Percentiles rank a stretch among this genome's conserved stretches.
Evolutionary conservation across 2,888 invertebrate genomes (phyloP).

Genomic region (Oscheius myriophilus): DNA sequence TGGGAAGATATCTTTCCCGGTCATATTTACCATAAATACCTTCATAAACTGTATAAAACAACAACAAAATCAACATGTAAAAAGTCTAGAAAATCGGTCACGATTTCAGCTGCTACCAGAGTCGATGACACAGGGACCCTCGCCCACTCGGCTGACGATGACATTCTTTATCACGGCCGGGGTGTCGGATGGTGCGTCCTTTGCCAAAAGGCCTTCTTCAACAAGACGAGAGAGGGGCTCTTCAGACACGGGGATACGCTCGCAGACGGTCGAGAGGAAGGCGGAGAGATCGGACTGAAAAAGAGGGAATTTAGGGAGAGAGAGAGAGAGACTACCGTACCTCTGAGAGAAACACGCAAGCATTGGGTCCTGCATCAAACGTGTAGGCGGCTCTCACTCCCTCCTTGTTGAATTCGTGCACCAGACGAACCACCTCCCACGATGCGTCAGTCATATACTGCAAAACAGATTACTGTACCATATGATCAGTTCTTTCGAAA

Average conservation of each 20-base stretch:
- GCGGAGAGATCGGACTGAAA: too few species aligned
- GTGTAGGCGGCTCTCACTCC: conserved; percentile 86
- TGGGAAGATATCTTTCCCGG: too few species aligned
- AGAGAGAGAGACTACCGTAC: conserved; percentile 13
- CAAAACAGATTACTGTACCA: conserved; percentile 9
- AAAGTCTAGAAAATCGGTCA: neutral
- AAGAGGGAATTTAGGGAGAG: too few species aligned
- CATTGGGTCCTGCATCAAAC: conserved; percentile 82
- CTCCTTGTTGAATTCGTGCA: conserved; percentile 83
- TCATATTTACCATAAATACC: too few species aligned
- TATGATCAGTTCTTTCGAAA: too few species aligned
- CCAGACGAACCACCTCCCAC: conserved; percentile 81
- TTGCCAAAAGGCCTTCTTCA: neutral
- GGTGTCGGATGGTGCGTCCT: neutral
- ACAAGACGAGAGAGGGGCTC: too few species aligned
- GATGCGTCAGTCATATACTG: conserved; percentile 90
- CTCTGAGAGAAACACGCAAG: conserved; percentile 47
- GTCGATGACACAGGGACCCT: conserved; percentile 20
- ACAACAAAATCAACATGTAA: neutral
- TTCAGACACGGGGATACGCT: too few species aligned
- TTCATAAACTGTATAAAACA: neutral
- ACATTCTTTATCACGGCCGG: neutral
- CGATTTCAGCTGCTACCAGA: neutral
- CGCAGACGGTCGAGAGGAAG: too few species aligned
- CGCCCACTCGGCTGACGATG: conserved; percentile 25